phyloP scores from a whole-genome alignment of 2,113 vertebrate species.

The Phoenicopterus ruber region DNA sequence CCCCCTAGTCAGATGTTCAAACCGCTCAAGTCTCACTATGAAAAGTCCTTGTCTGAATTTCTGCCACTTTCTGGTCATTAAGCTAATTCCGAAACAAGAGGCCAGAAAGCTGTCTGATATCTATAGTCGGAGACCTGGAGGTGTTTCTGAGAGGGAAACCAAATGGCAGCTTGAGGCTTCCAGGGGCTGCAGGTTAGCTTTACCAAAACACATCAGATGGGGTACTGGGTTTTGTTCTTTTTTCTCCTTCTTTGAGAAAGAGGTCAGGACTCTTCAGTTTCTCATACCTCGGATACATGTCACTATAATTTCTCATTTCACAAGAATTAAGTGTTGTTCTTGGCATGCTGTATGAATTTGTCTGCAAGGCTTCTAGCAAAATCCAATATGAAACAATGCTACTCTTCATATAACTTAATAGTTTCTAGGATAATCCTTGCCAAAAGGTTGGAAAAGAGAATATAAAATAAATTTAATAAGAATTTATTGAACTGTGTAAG shows the following conservation, averaged over 20 bases:
- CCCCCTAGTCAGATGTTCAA: neutral
- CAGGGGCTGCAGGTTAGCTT: neutral
- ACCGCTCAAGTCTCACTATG: neutral
- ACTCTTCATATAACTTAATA: neutral
- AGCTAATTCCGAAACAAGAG: neutral
- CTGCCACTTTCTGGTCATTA: neutral
- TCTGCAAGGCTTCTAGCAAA: neutral
- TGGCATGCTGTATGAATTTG: fast-evolving
- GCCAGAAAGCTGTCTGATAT: neutral
- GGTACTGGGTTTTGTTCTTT: neutral
- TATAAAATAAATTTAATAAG: neutral
- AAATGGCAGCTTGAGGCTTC: neutral
- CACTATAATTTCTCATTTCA: neutral
- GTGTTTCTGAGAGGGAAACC: neutral
- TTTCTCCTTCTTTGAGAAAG: neutral
- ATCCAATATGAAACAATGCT: neutral
- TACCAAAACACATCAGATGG: neutral
- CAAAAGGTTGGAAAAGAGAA: neutral
- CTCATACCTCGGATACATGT: neutral
- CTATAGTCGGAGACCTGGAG: neutral
- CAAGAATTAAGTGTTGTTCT: neutral
- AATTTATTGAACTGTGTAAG: neutral
- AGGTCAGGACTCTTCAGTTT: neutral
- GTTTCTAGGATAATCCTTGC: neutral
- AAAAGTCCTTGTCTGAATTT: neutral